A percentile compares a stretch with the other conserved stretches of the same genome.
phyloP scores from a whole-genome alignment of 2,113 vertebrate species.

The Chaetodon auriga region DNA sequence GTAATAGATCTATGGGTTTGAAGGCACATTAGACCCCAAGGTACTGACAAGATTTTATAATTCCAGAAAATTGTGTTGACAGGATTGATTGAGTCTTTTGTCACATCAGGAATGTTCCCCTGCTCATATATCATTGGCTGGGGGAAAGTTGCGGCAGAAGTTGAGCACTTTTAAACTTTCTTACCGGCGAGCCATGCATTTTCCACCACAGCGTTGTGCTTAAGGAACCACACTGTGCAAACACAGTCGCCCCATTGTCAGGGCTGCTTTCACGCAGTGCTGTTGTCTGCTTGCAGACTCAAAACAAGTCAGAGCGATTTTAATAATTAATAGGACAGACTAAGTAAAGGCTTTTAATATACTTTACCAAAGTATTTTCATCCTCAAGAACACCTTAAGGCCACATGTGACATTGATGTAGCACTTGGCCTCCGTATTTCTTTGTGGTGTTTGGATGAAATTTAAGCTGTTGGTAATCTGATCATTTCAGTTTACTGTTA shows the following conservation, averaged over 20 bases:
- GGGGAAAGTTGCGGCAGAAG: neutral
- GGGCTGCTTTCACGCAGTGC: neutral
- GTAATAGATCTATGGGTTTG: neutral
- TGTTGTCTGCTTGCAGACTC: conserved; percentile 10
- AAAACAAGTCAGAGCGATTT: neutral
- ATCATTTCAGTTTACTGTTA: conserved; percentile 24
- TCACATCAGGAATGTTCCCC: neutral
- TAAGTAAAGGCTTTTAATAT: conserved; percentile 23
- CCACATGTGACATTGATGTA: conserved; percentile 31
- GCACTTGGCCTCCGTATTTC: neutral
- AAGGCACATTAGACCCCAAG: neutral
- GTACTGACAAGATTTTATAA: neutral
- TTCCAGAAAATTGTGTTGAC: neutral
- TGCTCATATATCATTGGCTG: neutral
- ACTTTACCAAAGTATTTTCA: neutral
- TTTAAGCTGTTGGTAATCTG: conserved; percentile 17
- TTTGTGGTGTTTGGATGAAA: conserved; percentile 13
- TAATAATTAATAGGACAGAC: conserved; percentile 22
- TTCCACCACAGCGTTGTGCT: neutral
- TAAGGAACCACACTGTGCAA: conserved; percentile 6
- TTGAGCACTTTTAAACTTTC: neutral
- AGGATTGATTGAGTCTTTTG: neutral
- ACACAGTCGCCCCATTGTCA: neutral
- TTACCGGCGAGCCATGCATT: neutral
- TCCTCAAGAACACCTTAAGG: conserved; percentile 22